Evolutionary conservation across 2,888 invertebrate species (phyloP), one percentile per base, ranked within the genome.

Genomic region (Sesia bembeciformis): DNA sequence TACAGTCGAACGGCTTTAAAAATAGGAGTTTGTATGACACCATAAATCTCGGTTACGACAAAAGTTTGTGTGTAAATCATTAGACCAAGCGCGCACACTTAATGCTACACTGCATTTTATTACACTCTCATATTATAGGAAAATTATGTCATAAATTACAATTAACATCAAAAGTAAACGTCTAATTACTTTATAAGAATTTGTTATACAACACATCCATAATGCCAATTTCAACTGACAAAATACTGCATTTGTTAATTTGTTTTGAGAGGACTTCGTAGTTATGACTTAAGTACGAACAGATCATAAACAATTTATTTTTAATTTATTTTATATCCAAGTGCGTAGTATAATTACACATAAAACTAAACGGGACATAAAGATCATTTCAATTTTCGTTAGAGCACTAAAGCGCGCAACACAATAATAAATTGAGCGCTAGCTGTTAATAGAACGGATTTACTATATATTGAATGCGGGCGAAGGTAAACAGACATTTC

Each of bases 1-100:
- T n/a, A 50, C 50, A 84, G 78, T 75, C 74, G 78, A 78, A 79
- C 78, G 74, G 74, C 65, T 79, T 80, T 78, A 78, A 84, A 86
- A 86, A 85, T 87, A 87, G 74, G 66, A 72, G 76, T 50, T 76
- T 70, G 74, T 74, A 78, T 78, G 84, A 81, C 86, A 81, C 78
- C 75, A 82, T 86, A 86, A 85, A 86, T 86, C 83, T 82, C 66
- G 58, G 72, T 77, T 79, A 84, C 80, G 79, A 78, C 77, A 73
- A 81, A 84, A 82, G 74, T 81, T 78, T 66, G 70, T 59, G 67
- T 66, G 76, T 86, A 85, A 84, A 87, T 87, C 84, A 85, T 81
- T 72, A 66, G 68, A 59, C 62, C 62, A 62, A 60, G 68, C 72
- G 72, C 68, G 68, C 61, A 64, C 65, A 70, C 78, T 77, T 78